Evolutionary conservation across 2,113 vertebrate genomes (phyloP).

Genomic region (Daubentonia madagascariensis): DNA sequence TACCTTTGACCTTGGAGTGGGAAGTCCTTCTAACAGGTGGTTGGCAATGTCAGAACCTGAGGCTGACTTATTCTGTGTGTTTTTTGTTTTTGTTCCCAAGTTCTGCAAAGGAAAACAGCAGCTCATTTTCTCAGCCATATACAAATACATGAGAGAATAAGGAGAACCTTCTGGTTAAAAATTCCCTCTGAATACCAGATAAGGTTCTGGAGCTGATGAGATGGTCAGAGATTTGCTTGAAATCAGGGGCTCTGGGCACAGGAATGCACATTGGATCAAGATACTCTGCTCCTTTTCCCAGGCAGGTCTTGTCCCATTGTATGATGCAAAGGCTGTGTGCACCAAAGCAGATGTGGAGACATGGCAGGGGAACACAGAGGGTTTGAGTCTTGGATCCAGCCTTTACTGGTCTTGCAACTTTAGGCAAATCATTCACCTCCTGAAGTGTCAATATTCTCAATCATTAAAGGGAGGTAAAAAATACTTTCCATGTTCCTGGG

Average conservation of each 20-base stretch:
- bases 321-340: neutral
- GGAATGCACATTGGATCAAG: neutral
- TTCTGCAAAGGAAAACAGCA: slow-evolving; percentile 14
- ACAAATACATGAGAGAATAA: neutral
- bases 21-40: slow-evolving; percentile 34
- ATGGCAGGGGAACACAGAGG: neutral
- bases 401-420: neutral
- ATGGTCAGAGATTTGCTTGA: neutral
- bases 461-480: neutral
- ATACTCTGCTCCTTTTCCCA: neutral
- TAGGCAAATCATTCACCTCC: neutral
- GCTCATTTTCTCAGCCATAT: slow-evolving; percentile 31
- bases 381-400: neutral
- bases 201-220: neutral
- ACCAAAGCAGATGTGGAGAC: neutral
- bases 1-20: slow-evolving; percentile 31
- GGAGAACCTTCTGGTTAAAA: neutral
- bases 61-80: neutral
- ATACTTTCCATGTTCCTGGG: neutral
- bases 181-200: neutral
- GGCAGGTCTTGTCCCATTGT: neutral
- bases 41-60: neutral
- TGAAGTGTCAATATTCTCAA: neutral
- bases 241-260: neutral
- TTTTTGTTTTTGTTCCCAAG: slow-evolving; percentile 47